Evolutionary conservation across 2,888 invertebrate genomes (phyloP).

Genomic region (Quadroppia sp.): DNA sequence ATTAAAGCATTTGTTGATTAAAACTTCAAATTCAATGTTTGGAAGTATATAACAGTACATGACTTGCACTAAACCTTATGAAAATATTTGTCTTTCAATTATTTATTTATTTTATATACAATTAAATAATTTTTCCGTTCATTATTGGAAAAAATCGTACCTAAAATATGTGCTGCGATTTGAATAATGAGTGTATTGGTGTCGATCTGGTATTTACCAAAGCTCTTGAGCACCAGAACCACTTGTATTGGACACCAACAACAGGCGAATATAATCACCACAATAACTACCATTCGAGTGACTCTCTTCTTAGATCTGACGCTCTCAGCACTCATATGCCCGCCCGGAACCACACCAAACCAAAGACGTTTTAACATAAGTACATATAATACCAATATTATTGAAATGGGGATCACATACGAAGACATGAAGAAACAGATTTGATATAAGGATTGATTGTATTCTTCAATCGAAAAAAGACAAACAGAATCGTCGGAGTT

Average conservation of each 20-base stretch:
- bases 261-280: constrained; percentile 83
- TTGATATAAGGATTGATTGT: constrained; percentile 60
- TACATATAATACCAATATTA: constrained; percentile 81
- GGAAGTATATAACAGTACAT: no score
- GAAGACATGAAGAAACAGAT: constrained; percentile 80
- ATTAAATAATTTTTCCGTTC: no score
- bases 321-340: constrained; percentile 69
- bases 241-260: constrained; percentile 90
- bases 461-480: constrained; percentile 61
- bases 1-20: no score
- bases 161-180: constrained; percentile 47
- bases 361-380: constrained; percentile 82
- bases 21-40: no score
- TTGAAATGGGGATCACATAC: constrained; percentile 77
- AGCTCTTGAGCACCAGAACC: constrained; percentile 50
- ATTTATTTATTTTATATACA: no score
- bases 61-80: no score
- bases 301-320: constrained; percentile 79
- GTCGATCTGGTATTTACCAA: constrained; percentile 8
- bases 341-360: constrained; percentile 70
- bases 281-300: constrained; percentile 80
- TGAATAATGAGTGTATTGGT: constrained; percentile 34
- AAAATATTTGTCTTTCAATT: no score
- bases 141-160: no score
- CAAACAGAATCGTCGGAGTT: constrained; percentile 62